A percentile compares a stretch with the other conserved stretches of the same genome.
These are phyloP conservation scores for Brachionus rotundiformis DNA, from an alignment of 1,140 invertebrate genomes.

Conservation along the genomic window DNA sequence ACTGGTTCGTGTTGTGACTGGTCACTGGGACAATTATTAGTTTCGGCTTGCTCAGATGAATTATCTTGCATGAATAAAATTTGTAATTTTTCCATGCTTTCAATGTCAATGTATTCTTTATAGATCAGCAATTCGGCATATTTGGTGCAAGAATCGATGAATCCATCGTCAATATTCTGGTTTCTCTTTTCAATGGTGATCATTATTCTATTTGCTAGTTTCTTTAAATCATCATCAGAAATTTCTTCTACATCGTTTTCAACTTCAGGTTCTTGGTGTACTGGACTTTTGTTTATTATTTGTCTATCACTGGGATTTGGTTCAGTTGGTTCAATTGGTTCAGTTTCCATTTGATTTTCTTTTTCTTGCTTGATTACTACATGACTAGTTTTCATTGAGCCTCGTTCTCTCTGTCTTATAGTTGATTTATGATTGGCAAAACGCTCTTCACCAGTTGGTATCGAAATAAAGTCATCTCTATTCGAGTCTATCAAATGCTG, in stretches of 20 bases:
- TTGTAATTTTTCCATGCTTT: neutral
- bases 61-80: neutral
- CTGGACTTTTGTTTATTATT: neutral
- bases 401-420: neutral
- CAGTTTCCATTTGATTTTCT: too few species aligned
- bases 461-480: neutral
- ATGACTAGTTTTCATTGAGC: neutral
- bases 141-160: neutral
- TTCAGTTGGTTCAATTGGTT: neutral
- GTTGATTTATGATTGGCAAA: neutral
- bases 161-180: neutral
- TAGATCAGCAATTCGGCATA: neutral
- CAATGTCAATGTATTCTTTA: neutral
- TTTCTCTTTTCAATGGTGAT: neutral
- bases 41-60: neutral
- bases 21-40: neutral
- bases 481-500: conserved; percentile 18
- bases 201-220: neutral
- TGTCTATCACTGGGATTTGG: too few species aligned
- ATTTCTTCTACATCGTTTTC: neutral
- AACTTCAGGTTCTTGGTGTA: neutral
- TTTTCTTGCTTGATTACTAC: conserved; percentile 2
- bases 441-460: neutral
- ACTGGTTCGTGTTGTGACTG: neutral
- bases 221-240: neutral